A percentile compares a stretch with the other conserved stretches of the same genome.
Evolutionary conservation across 2,888 invertebrate species (phyloP).

Genomic region (Agrotis puta): DNA sequence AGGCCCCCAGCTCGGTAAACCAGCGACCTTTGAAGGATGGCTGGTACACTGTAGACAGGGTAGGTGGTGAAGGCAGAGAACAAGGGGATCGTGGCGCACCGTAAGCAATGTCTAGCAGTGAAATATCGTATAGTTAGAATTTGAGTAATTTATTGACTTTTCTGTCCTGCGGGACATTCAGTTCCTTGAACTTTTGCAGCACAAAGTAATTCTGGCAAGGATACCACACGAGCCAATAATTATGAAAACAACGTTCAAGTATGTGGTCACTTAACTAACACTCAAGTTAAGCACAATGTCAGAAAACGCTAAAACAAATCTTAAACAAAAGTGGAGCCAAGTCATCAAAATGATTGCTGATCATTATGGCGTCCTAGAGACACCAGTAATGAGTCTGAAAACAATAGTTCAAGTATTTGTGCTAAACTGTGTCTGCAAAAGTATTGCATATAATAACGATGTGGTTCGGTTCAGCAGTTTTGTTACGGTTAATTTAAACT

Average conservation of each 20-base stretch:
- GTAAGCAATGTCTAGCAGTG: too few species aligned
- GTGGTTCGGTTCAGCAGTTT: conserved; percentile 12
- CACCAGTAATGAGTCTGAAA: conserved; percentile 14
- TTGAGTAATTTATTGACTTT: too few species aligned
- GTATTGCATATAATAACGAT: not conserved
- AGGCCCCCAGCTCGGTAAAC: too few species aligned
- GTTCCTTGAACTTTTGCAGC: not conserved
- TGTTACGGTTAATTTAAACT: not conserved
- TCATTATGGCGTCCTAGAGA: conserved; percentile 29
- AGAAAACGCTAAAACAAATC: conserved; percentile 12
- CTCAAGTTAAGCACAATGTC: conserved; percentile 13
- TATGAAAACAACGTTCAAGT: not conserved
- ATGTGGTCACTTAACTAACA: conserved; percentile 1
- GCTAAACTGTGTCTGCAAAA: conserved; percentile 26
- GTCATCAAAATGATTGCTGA: conserved; percentile 48
- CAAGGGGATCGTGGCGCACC: too few species aligned
- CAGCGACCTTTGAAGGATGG: too few species aligned
- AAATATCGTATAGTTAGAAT: too few species aligned
- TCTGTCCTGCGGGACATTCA: not conserved
- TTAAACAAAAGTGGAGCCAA: conserved; percentile 6
- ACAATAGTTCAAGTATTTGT: conserved; percentile 41
- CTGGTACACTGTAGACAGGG: too few species aligned
- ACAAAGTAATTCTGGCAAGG: not conserved
- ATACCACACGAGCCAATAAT: not conserved
- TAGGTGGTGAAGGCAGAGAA: too few species aligned